Percentiles rank a stretch among this genome's conserved stretches.
These are phyloP conservation scores for Dexiosoma caninum DNA, from an alignment of 2,888 invertebrate species.

Conservation along the genomic window DNA sequence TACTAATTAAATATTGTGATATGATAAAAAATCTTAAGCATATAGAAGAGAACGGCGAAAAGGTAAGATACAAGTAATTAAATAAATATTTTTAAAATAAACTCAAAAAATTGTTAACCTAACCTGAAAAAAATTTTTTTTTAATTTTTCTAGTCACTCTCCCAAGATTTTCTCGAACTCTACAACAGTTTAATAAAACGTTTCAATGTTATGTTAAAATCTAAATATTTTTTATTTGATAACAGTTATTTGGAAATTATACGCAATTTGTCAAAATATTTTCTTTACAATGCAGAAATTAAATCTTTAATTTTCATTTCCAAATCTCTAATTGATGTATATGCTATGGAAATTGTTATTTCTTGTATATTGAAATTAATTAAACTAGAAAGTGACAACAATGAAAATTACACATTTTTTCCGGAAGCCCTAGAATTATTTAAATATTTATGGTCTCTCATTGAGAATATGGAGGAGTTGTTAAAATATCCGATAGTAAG, in stretches of 20 bases:
- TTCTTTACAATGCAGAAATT: not conserved
- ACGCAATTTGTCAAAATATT: not conserved
- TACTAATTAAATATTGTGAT: slow-evolving; percentile 29
- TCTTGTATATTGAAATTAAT: slow-evolving; percentile 36
- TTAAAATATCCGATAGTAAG: slow-evolving; percentile 31
- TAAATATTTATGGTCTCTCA: slow-evolving; percentile 16
- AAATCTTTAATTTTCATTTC: not conserved
- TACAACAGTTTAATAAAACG: slow-evolving; percentile 46
- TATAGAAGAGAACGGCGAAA: not conserved
- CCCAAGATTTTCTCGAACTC: not conserved
- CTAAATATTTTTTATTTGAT: slow-evolving; percentile 50
- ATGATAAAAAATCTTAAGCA: slow-evolving; percentile 42
- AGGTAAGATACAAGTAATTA: slow-evolving; percentile 22
- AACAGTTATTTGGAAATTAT: slow-evolving; percentile 1
- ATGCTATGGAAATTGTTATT: slow-evolving; percentile 58
- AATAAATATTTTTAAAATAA: no score
- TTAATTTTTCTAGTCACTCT: not conserved
- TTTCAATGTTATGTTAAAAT: slow-evolving; percentile 55
- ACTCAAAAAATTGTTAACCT: not conserved
- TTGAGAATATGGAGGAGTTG: slow-evolving; percentile 38
- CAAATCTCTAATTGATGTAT: slow-evolving; percentile 54
- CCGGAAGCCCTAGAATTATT: slow-evolving; percentile 12
- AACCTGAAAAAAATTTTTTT: not conserved
- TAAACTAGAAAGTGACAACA: not conserved
- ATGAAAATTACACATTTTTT: not conserved